A percentile compares a stretch with the other conserved stretches of the same genome.
Evolutionary conservation across 2,113 vertebrate genomes (phyloP).

Genomic region (Alethe diademata): DNA sequence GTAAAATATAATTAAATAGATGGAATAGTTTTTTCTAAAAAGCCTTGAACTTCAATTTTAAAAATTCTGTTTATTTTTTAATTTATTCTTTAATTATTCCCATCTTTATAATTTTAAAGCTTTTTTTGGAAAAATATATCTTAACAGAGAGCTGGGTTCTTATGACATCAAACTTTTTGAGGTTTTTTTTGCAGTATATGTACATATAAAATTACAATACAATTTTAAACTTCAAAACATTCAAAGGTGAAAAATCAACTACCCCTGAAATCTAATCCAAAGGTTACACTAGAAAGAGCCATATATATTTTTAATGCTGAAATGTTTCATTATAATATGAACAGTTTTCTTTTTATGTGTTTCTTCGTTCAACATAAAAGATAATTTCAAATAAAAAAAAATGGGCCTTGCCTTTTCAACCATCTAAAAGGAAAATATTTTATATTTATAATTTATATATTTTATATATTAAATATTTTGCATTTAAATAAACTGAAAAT

Average conservation of each 20-base stretch:
- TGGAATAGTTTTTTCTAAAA: not conserved
- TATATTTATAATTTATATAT: not conserved
- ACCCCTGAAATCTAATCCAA: not conserved
- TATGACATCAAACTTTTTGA: not conserved
- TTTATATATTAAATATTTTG: not conserved
- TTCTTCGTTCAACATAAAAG: not conserved
- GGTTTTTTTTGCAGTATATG: not conserved
- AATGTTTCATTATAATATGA: not conserved
- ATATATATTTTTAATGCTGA: not conserved
- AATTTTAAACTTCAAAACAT: not conserved
- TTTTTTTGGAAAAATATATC: not conserved
- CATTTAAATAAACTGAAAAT: not conserved
- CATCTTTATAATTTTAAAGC: not conserved
- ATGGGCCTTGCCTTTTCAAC: not conserved
- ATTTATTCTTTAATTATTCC: not conserved
- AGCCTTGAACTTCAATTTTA: not conserved
- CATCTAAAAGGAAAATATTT: not conserved
- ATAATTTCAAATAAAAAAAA: not conserved
- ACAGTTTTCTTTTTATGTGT: not conserved
- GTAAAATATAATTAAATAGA: not conserved
- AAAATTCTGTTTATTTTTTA: not conserved
- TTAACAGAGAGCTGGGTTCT: not conserved
- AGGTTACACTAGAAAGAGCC: not conserved
- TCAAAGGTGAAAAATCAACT: not conserved
- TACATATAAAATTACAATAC: not conserved